Evolutionary conservation across 2,113 vertebrate species (phyloP).

Genomic region (Catagonus wagneri): DNA sequence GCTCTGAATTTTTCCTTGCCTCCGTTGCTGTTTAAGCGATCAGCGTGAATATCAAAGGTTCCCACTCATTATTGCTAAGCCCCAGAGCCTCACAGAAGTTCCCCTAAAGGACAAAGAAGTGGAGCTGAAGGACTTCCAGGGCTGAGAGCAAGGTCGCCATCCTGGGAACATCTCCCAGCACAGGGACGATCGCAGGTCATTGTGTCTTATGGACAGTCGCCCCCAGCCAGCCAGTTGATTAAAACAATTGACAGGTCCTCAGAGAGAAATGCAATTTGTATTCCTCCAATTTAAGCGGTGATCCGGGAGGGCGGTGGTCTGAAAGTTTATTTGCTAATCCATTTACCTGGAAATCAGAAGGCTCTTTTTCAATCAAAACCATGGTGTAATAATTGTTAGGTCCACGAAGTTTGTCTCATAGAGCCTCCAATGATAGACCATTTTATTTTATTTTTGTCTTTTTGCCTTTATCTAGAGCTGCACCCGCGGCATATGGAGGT

Average conservation of each 20-base stretch:
- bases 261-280: not conserved
- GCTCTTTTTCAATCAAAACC: not conserved
- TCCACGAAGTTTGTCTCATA: not conserved
- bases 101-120: not conserved
- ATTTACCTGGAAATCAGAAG: not conserved
- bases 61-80: not conserved
- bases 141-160: fast-evolving
- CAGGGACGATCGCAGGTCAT: fast-evolving
- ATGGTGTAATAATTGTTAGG: not conserved
- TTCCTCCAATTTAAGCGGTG: not conserved
- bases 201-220: not conserved
- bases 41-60: not conserved
- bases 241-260: not conserved
- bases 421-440: not conserved
- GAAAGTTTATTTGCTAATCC: not conserved
- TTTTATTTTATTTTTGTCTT: no score
- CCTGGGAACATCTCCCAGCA: no score
- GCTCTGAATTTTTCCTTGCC: conserved; percentile 53
- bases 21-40: not conserved
- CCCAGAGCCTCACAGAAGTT: not conserved
- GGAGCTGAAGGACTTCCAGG: not conserved
- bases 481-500: no score
- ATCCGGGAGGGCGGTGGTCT: not conserved
- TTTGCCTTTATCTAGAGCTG: no score
- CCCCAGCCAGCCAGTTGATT: not conserved